Conservation (phyloP, 2,113 vertebrate species). For the Takifugu bimaculatus region DNA sequence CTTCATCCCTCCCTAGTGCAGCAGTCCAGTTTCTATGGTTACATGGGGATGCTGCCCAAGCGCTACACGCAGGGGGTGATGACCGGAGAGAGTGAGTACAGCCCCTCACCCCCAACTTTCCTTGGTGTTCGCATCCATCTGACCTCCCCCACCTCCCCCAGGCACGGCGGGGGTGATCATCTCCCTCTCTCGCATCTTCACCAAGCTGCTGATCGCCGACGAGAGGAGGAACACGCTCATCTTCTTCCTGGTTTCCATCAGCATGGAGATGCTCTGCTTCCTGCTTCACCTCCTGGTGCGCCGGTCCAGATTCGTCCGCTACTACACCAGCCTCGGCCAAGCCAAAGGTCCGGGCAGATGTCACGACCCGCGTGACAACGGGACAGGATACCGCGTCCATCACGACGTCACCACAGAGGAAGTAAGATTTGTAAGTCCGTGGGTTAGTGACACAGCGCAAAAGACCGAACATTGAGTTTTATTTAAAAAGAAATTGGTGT, state of each 20-base stretch:
- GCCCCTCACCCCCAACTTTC: neutral
- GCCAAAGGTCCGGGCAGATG: slow-evolving; percentile 55
- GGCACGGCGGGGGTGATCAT: slow-evolving; percentile 95
- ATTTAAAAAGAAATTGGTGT: neutral
- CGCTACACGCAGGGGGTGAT: slow-evolving; percentile 98
- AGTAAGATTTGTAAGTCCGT: slow-evolving; percentile 87
- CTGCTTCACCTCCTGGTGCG: slow-evolving; percentile 89
- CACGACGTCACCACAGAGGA: slow-evolving; percentile 88
- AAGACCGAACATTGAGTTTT: neutral
- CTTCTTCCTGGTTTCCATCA: slow-evolving; percentile 94
- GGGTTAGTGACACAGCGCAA: neutral
- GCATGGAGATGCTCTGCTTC: slow-evolving; percentile 92
- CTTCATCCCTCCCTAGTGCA: slow-evolving; percentile 81
- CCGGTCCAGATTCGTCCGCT: slow-evolving; percentile 84
- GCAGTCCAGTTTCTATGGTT: slow-evolving; percentile 99
- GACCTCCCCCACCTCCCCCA: slow-evolving; percentile 36
- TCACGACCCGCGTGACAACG: slow-evolving; percentile 46
- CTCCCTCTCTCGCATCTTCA: slow-evolving; percentile 95
- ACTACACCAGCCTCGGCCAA: slow-evolving; percentile 79
- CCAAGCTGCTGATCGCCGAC: slow-evolving; percentile 87
- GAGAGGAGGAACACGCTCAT: slow-evolving; percentile 93
- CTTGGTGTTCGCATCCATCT: neutral
- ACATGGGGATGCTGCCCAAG: slow-evolving; percentile 98
- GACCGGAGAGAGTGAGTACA: slow-evolving; percentile 96
- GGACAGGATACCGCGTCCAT: slow-evolving; percentile 84